A percentile compares a stretch with the other conserved stretches of the same genome.
Evolutionary conservation across 1,140 invertebrate genomes (phyloP).

Genomic region (Drosophila kurseongensis): DNA sequence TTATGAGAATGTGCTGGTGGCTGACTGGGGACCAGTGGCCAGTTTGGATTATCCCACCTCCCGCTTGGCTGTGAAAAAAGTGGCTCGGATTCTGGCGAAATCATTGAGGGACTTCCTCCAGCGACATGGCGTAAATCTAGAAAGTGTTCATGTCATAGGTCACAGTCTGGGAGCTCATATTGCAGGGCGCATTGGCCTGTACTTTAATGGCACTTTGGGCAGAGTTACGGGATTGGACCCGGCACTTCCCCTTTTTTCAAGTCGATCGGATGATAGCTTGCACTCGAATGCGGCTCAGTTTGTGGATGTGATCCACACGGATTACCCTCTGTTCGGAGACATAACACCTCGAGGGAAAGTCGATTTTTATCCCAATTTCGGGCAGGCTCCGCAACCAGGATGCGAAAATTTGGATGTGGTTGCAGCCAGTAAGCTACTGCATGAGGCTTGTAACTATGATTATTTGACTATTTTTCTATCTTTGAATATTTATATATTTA

Average conservation of each 20-base stretch:
- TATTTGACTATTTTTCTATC: not conserved
- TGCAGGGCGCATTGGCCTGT: constrained; percentile 86
- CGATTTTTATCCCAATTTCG: constrained; percentile 89
- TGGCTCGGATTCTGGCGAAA: constrained; percentile 48
- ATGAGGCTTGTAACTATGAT: constrained; percentile 67
- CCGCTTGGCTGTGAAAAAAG: constrained; percentile 49
- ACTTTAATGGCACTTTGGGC: constrained; percentile 84
- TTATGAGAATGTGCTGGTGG: constrained; percentile 60
- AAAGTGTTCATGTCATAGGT: constrained; percentile 86
- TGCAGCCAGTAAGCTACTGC: constrained; percentile 73
- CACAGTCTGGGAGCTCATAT: constrained; percentile 87
- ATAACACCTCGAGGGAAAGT: constrained; percentile 86
- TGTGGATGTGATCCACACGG: constrained; percentile 87
- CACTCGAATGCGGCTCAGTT: constrained; percentile 85
- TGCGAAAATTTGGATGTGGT: constrained; percentile 85
- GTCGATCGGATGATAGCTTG: constrained; percentile 83
- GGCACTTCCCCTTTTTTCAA: constrained; percentile 86
- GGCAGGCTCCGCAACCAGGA: constrained; percentile 87
- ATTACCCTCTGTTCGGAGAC: constrained; percentile 87
- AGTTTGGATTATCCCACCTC: constrained; percentile 67
- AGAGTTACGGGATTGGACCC: constrained; percentile 87
- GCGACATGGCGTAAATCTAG: constrained; percentile 54
- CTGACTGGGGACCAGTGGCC: constrained; percentile 75
- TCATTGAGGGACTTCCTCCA: constrained; percentile 59
- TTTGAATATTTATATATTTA: not conserved